Base-by-base conservation (phyloP, 64 coral and sea anemone genomes). In the Anthopleura sola region DNA sequence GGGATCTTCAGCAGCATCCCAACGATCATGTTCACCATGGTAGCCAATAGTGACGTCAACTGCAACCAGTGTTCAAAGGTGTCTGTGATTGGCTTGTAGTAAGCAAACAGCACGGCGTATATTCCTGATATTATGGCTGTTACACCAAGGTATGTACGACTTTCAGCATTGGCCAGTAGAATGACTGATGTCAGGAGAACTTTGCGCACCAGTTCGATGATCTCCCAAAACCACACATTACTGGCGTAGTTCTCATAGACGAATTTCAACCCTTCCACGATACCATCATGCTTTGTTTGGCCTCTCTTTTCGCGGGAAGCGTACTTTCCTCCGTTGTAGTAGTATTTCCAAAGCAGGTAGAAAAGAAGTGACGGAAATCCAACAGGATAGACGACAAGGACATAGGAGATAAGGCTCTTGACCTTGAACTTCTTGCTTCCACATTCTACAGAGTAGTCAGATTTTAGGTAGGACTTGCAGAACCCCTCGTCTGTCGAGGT, bases 181-280 rank as follows among this genome's bases (percentile, higher is more conserved):
- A 92, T 50, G 20, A 64, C 84, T 18, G 90, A 92, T 20, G 85
- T 87, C 57, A 92, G 49, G 28, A 92, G 40, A 71, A 92, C 78
- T 75, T 92, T 92, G 3, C 90, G 90, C 69, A 86, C 51, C 24
- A 87, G 68, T 81, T 92, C 90, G 21, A 92, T 62, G 18, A 92
- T 75, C 37, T 92, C 90, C 90, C 90, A 92, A 66, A 80, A 92
- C 90, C 90, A 92, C 20, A 33, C 76, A 24, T 92, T 66, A 19
- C 34, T 38, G 13, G 5, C 80, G 49, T 87, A 92, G 80, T 92
- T 92, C 68, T 92, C 90, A 31, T 74, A 92, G 8, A 92, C 39
- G 50, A 92, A 92, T 28, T 39, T 82, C 85, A 92, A 71, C 6
- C 57, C 90, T 82, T 86, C 78, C 24, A 69, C 76, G 81, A 78